Conservation (phyloP, 2,113 vertebrate species). For the Nothobranchius furzeri region DNA sequence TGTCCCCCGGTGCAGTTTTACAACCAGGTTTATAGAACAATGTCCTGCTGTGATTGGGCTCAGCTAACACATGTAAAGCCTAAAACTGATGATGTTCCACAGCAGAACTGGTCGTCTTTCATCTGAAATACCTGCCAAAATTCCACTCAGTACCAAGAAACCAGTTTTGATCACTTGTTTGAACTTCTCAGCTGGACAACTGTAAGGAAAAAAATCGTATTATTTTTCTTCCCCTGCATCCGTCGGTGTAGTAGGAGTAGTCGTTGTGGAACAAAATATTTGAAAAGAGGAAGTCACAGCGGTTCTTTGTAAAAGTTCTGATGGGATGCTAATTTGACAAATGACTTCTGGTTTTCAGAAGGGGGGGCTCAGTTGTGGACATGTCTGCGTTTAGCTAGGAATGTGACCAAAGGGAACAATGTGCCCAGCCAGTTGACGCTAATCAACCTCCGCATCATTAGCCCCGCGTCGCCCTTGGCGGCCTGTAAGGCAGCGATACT, state of each 20-base stretch:
- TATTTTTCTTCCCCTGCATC: background rate
- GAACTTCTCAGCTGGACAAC: conserved; percentile 17
- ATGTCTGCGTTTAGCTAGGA: conserved; percentile 75
- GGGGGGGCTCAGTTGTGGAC: conserved; percentile 55
- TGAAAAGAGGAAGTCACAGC: background rate
- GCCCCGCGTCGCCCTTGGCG: conserved; percentile 65
- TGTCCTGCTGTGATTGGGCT: conserved; percentile 55
- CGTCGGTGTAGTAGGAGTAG: background rate
- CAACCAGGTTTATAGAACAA: conserved; percentile 53
- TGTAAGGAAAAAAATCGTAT: background rate
- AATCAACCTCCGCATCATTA: conserved; percentile 73
- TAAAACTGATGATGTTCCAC: conserved; percentile 40
- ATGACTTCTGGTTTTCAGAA: conserved; percentile 57
- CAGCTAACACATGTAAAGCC: conserved; percentile 38
- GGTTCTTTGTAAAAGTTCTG: conserved; percentile 39
- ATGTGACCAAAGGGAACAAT: conserved; percentile 76
- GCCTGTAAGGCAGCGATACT: conserved; percentile 54
- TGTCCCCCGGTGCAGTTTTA: conserved; percentile 64
- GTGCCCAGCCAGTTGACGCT: conserved; percentile 72
- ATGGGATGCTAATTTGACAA: conserved; percentile 55
- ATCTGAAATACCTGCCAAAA: conserved; percentile 19
- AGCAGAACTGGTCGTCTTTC: conserved; percentile 36
- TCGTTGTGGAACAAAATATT: no score
- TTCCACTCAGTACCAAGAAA: conserved; percentile 4
- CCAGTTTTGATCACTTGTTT: conserved; percentile 24